Evolutionary conservation across 2,113 vertebrate genomes (phyloP), one percentile per base, ranked within the genome.

Genomic region (Anolis sagrei): DNA sequence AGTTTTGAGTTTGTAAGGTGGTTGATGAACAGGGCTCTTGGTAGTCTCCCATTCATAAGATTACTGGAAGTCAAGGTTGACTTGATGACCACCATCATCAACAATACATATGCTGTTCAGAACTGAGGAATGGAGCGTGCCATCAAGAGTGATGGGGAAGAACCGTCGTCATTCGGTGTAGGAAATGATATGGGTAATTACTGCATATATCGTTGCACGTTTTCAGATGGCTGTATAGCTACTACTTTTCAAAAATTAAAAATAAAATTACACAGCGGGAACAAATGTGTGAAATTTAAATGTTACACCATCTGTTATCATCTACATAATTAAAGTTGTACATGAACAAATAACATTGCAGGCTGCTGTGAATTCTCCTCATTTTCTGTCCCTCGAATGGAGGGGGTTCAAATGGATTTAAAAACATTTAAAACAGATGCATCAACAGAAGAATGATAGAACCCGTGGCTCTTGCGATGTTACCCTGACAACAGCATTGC

Each of bases 291-390:
- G 76, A 83, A 82, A 72, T 76, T 8, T 82, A 76, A 77, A 87
- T 64, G 86, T 79, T 87, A 79, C 39, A 74, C 81, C 86, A 87
- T 80, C 84, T 86, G 84, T 80, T 36, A 86, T 48, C 64, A 74
- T 80, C 84, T 80, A 64, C 58, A 80, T 80, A 74, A 73, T 39
- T 79, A 78, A 87, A 7, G 23, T 36, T 74, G n/a, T 74, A 79
- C 82, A 77, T 48, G 68, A 21, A 70, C 66, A 72, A 48, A 78
- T 64, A 74, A 27, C 29, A 29, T 74, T 48, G 23, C 23, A 7
- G 23, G 36, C 32, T 80, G 69, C 78, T 32, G 44, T 51, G 69
- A 80, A 62, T 86, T 79, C 70, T 83, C 68, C 16, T 34, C 62
- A 74, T 25, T 72, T 54, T 48, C 19, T 0, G 0, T 36, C 34